Conservation (phyloP, 2,797 vertebrate genomes). For the Protonibea diacanthus region DNA sequence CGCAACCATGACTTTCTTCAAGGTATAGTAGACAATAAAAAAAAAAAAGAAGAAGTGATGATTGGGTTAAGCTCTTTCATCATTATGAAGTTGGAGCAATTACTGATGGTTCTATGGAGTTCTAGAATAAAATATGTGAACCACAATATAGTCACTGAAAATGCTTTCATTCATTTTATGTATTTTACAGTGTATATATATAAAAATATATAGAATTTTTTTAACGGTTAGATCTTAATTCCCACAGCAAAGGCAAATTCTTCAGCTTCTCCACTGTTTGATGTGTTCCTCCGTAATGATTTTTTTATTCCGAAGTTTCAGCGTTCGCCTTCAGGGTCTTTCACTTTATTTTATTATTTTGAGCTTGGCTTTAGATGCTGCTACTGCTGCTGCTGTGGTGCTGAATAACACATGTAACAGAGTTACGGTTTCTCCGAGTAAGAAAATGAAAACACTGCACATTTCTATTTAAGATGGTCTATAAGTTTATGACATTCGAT, state of each 20-base stretch:
- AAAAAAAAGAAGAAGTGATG: neutral
- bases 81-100: neutral
- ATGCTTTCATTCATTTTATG: neutral
- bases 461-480: constrained; percentile 60
- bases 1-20: constrained; percentile 99
- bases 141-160: neutral
- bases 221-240: constrained; percentile 72
- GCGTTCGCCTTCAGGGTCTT: constrained; percentile 76
- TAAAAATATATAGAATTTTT: constrained; percentile 7
- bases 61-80: neutral
- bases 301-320: constrained; percentile 79
- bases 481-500: constrained; percentile 60
- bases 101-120: neutral
- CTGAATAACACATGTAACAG: constrained; percentile 71
- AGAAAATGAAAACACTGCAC: constrained; percentile 66
- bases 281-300: constrained; percentile 80
- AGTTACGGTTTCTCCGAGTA: constrained; percentile 56
- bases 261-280: constrained; percentile 73
- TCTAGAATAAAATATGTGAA: neutral
- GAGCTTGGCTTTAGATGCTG: constrained; percentile 67
- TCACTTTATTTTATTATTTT: constrained; percentile 78
- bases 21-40: constrained; percentile 82
- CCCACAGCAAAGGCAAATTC: constrained; percentile 77
- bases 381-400: constrained; percentile 23
- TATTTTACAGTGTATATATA: constrained; percentile 13